Evolutionary conservation across 2,888 invertebrate genomes (phyloP), one percentile per base, ranked within the genome.

Genomic region (Hylaea fasciaria): DNA sequence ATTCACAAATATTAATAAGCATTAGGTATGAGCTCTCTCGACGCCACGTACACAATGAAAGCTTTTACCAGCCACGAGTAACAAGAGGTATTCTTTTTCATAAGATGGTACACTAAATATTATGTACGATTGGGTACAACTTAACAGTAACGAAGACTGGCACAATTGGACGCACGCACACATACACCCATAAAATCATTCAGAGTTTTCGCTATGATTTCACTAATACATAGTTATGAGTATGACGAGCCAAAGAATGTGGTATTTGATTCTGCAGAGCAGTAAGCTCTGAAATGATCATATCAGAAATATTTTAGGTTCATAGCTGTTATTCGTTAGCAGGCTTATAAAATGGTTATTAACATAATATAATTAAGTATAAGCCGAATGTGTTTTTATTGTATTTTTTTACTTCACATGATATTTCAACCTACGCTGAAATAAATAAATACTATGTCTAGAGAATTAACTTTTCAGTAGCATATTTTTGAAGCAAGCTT

Each of bases 1-100:
- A 66, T 66, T 66, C 65, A 71, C 58, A 58, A 53, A 53, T 69
- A 62, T 62, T 66, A 69, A 73, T 70, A 74, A 72, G 70, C 73
- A 64, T 57, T 68, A 71, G 61, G 17, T 40, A 49, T 32, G 46
- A 60, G 60, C 16, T 29, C 37, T 49, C 45, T 47, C 17, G 47
- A 50, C 50, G 50, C 35, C 46, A 51, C 46, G 55, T 62, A 50
- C 50, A 77, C 72, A 75, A 72, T 69, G 66, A 71, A 77, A 78
- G 77, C 77, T 65, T 62, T 62, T 51, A 62, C 56, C 61, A 56
- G 47, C 44, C 55, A 55, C 49, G 39, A 47, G 58, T 45, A 47
- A 66, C 56, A 32, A 32, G 69, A 68, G 68, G 55, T 62, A 64
- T 65, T 62, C 53, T 66, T 64, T 64, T 65, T 64, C 65, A 62